Evolutionary conservation across 1,140 invertebrate genomes (phyloP).

Genomic region (Acromyrmex echinatior): DNA sequence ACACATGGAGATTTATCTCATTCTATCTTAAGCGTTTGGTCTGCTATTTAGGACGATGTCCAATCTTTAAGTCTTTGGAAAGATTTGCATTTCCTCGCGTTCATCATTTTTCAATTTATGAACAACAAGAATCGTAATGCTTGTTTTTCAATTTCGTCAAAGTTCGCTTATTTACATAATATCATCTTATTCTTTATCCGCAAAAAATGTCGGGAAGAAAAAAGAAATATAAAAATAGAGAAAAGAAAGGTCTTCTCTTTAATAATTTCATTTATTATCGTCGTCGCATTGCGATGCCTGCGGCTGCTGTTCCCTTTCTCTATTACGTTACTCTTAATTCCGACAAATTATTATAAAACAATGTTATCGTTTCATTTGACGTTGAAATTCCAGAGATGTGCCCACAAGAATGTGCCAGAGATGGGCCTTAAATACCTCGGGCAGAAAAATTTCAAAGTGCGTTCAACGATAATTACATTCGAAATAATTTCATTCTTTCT

Average conservation of each 20-base stretch:
- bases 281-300: slow-evolving; percentile 21
- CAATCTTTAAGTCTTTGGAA: neutral
- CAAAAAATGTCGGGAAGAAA: neutral
- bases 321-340: slow-evolving; percentile 68
- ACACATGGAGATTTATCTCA: too few species aligned
- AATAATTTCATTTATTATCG: slow-evolving; percentile 65
- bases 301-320: slow-evolving; percentile 34
- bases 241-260: slow-evolving; percentile 3
- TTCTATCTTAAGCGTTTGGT: too few species aligned
- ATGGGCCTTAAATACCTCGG: neutral
- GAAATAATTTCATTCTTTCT: slow-evolving; percentile 10
- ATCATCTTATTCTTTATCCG: neutral
- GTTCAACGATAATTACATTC: slow-evolving; percentile 48
- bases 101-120: neutral
- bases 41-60: too few species aligned
- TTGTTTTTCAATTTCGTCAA: slow-evolving; percentile 1
- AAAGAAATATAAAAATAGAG: neutral
- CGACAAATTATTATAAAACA: slow-evolving; percentile 68
- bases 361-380: slow-evolving; percentile 68
- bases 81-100: neutral
- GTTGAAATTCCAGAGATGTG: slow-evolving; percentile 26
- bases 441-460: slow-evolving; percentile 23
- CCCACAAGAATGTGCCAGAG: neutral
- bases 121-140: neutral
- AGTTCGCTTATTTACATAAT: neutral